Evolutionary conservation across 2,888 invertebrate species (phyloP).

Genomic region (Parnassius glacialis): DNA sequence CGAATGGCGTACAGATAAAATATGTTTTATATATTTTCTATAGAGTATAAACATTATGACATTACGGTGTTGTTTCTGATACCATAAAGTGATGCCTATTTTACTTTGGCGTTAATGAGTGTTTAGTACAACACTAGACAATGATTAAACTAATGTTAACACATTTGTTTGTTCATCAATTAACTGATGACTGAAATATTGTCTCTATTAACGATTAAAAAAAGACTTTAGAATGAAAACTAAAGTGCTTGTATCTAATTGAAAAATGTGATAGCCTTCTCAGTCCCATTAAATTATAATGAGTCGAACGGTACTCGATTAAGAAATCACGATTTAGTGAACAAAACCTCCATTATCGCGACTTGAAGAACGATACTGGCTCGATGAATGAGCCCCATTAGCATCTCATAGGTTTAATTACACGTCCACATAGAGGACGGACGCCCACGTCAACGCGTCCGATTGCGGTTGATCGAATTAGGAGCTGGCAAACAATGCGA

Average conservation of each 20-base stretch:
- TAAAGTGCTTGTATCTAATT: constrained; percentile 25
- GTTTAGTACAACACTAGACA: constrained; percentile 19
- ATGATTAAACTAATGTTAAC: constrained; percentile 27
- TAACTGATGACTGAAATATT: constrained; percentile 16
- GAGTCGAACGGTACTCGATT: constrained; percentile 25
- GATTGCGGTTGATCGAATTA: constrained; percentile 74
- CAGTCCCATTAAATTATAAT: constrained; percentile 25
- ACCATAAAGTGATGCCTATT: constrained; percentile 22
- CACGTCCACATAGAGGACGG: constrained; percentile 57
- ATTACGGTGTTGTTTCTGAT: constrained; percentile 9
- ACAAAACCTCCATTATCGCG: constrained; percentile 47
- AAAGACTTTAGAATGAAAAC: constrained; percentile 24
- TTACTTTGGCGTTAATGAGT: constrained; percentile 21
- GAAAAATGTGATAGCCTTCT: constrained; percentile 27
- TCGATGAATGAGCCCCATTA: constrained; percentile 64
- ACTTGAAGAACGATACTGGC: constrained; percentile 54
- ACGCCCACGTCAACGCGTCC: constrained; percentile 60
- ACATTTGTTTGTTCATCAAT: constrained; percentile 26
- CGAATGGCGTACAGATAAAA: constrained; percentile 15
- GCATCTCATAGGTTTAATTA: constrained; percentile 74
- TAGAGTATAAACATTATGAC: constrained; percentile 9
- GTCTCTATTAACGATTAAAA: constrained; percentile 21
- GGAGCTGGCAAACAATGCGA: constrained; percentile 70
- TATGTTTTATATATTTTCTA: constrained; percentile 4
- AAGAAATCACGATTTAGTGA: constrained; percentile 27